Evolutionary conservation across 2,888 invertebrate genomes (phyloP).

Genomic region (Ellobium chinense): DNA sequence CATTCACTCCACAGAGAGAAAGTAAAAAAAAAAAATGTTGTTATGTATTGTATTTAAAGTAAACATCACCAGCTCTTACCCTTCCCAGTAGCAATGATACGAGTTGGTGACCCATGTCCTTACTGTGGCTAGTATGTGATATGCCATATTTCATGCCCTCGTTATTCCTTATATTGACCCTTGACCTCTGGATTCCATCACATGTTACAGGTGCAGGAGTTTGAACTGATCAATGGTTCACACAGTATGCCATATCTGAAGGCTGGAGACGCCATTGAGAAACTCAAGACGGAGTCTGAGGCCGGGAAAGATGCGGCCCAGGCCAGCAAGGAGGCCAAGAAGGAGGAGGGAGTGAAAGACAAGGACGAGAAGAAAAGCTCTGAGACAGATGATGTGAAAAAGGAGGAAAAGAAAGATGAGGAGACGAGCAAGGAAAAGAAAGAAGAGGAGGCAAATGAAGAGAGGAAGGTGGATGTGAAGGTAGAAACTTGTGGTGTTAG

Average conservation of each 20-base stretch:
- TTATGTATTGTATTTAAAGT: too few species aligned
- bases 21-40: too few species aligned
- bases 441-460: neutral
- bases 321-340: constrained; percentile 45
- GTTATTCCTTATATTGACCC: too few species aligned
- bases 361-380: constrained; percentile 47
- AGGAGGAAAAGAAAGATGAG: constrained; percentile 77
- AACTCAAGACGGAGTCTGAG: constrained; percentile 81
- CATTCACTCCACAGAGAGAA: too few species aligned
- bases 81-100: too few species aligned
- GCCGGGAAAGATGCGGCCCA: constrained; percentile 50
- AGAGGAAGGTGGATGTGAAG: constrained; percentile 7
- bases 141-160: too few species aligned
- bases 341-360: constrained; percentile 33
- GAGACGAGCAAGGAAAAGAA: constrained; percentile 52
- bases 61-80: too few species aligned
- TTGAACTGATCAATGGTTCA: constrained; percentile 98
- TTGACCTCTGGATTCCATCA: too few species aligned
- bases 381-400: constrained; percentile 66
- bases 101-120: too few species aligned
- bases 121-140: too few species aligned
- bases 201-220: constrained; percentile 91
- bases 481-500: too few species aligned
- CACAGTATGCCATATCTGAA: constrained; percentile 92
- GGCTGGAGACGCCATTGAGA: constrained; percentile 77